A percentile compares a stretch with the other conserved stretches of the same genome.
Conservation (phyloP, 2,797 vertebrate genomes). For the Loriculus beryllinus region DNA sequence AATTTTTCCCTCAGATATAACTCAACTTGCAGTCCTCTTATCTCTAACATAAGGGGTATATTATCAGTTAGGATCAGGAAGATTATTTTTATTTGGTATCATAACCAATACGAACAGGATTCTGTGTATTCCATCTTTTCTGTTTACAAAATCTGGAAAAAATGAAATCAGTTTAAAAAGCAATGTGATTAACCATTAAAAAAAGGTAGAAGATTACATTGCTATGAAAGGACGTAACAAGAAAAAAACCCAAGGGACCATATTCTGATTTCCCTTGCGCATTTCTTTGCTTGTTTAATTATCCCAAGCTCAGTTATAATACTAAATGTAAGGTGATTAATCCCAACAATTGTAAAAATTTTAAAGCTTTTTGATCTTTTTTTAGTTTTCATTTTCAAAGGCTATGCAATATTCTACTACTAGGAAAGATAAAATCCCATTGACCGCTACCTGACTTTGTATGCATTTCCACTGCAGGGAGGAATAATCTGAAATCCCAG, state of each 20-base stretch:
- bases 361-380: not conserved
- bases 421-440: not conserved
- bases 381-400: not conserved
- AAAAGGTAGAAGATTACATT: not conserved
- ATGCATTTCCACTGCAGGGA: not conserved
- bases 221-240: not conserved
- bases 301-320: not conserved
- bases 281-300: not conserved
- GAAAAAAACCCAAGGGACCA: not conserved
- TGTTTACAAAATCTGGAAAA: not conserved
- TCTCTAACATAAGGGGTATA: not conserved
- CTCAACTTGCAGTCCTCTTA: not conserved
- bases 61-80: not conserved
- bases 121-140: not conserved
- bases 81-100: not conserved
- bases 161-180: not conserved
- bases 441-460: not conserved
- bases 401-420: not conserved
- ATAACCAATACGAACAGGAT: not conserved
- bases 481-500: conserved; percentile 3
- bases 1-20: not conserved
- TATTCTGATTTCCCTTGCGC: not conserved
- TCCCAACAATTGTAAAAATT: not conserved
- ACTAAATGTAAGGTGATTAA: not conserved
- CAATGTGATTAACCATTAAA: not conserved